Base-by-base conservation (phyloP, 2,113 vertebrate species). In the Engraulis encrasicolus region DNA sequence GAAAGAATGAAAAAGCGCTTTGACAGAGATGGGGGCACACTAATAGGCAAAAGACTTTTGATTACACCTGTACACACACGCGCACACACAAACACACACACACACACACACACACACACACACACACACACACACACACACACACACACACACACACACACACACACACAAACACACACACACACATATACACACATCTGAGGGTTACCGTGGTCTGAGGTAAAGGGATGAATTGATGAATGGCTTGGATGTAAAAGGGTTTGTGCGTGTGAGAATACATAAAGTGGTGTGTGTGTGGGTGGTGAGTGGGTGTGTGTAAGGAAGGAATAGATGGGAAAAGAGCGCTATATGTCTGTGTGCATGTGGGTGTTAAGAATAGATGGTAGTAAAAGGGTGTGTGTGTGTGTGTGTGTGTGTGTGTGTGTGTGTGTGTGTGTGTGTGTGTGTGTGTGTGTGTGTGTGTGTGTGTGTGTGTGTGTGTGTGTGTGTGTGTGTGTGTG, bases 381-480 rank as follows among this genome's bases (percentile, higher is more conserved):
- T 66, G 58, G n/a, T n/a, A 7, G 11, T 66, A 23, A 66, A 23
- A 66, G 81, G 17, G 81, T 83, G 78, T 1, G 50, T 83, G 58
- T 0, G 2, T 31, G 50, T 34, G 81, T 82, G 34, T 58, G 3
- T 45, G 3, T 45, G 9, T 5, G 40, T 3, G 40, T 45, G 40
- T 3, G 9, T 45, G 40, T 5, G 9, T 45, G 40, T 45, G 9
- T 9, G 9, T 9, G 40, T 5, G 54, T 5, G 20, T 54, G 54
- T 20, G 54, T 58, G 54, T 58, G 54, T 58, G 54, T 9, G 20
- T 58, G 54, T 58, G 54, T 58, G 54, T 23, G 54, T 58, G 54
- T 58, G 3, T 6, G 20, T 45, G 40, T 45, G 40, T 45, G 40
- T 45, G 9, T n/a, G n/a, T n/a, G n/a, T n/a, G n/a, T n/a, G n/a